These are phyloP conservation scores for Athalia cordata DNA, from an alignment of 2,888 invertebrate genomes.

Conservation along the genomic window DNA sequence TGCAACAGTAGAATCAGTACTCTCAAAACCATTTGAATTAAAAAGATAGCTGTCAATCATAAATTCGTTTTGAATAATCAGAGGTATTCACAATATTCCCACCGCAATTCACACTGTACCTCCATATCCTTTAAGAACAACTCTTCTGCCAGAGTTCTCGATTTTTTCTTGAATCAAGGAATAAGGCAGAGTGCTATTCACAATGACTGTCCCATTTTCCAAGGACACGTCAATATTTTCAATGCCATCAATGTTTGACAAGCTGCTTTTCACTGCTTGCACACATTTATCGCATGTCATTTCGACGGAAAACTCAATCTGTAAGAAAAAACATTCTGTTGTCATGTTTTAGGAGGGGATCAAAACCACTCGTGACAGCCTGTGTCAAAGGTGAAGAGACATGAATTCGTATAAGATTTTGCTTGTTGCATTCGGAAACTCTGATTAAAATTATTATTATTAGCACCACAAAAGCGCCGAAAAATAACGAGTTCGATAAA, in stretches of 20 bases:
- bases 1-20: constrained; percentile 45
- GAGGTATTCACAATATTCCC: too few relatives aligned
- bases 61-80: too few relatives aligned
- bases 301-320: constrained; percentile 82
- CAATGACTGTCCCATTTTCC: constrained; percentile 80
- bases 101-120: constrained; percentile 70
- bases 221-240: constrained; percentile 75
- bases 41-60: constrained; percentile 11
- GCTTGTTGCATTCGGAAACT: background rate
- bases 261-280: constrained; percentile 73
- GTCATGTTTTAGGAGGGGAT: background rate
- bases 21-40: constrained; percentile 18
- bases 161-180: constrained; percentile 74
- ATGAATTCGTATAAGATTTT: background rate
- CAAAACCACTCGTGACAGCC: background rate
- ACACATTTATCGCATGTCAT: constrained; percentile 78
- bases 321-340: constrained; percentile 48
- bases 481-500: background rate
- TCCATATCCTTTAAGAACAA: constrained; percentile 88
- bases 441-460: background rate
- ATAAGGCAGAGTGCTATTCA: constrained; percentile 80
- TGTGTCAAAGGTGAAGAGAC: background rate
- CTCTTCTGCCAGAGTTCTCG: constrained; percentile 80
- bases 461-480: too few relatives aligned
- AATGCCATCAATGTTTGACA: constrained; percentile 73